Conservation (phyloP, 2,797 vertebrate species). For the Gallinago solitaria region DNA sequence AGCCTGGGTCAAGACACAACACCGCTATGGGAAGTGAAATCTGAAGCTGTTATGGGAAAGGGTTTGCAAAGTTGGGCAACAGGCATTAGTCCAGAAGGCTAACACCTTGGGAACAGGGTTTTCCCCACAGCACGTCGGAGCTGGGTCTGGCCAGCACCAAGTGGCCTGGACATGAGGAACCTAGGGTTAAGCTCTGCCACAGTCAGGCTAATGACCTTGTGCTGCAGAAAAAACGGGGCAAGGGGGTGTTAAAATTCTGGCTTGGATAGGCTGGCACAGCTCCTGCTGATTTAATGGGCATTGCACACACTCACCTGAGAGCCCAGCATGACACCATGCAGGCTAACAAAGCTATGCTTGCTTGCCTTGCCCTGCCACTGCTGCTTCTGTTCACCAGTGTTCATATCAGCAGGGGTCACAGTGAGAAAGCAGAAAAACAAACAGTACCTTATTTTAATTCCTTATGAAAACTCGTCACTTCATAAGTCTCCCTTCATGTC, state of each 20-base stretch:
- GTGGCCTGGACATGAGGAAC: not conserved
- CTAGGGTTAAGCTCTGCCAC: not conserved
- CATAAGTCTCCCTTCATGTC: not conserved
- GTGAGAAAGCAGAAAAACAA: not conserved
- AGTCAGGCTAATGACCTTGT: not conserved
- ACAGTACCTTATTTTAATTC: not conserved
- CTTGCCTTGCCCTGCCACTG: not conserved
- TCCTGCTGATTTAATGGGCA: not conserved
- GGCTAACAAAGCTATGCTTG: rapidly evolving
- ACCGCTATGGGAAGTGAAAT: not conserved
- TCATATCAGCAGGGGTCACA: not conserved
- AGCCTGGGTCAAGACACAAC: not conserved
- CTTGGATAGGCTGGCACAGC: not conserved
- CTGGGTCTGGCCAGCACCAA: not conserved
- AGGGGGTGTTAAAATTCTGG: not conserved
- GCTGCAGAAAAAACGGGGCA: not conserved
- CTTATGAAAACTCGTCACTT: not conserved
- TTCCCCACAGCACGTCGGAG: not conserved
- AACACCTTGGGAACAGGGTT: not conserved
- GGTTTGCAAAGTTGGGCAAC: rapidly evolving
- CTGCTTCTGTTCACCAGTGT: not conserved
- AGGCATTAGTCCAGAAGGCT: not conserved
- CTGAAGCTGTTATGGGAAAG: not conserved
- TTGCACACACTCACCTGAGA: not conserved
- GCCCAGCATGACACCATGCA: not conserved